phyloP scores from a whole-genome alignment of 2,113 vertebrate genomes.

The Nycticryphes semicollaris region DNA sequence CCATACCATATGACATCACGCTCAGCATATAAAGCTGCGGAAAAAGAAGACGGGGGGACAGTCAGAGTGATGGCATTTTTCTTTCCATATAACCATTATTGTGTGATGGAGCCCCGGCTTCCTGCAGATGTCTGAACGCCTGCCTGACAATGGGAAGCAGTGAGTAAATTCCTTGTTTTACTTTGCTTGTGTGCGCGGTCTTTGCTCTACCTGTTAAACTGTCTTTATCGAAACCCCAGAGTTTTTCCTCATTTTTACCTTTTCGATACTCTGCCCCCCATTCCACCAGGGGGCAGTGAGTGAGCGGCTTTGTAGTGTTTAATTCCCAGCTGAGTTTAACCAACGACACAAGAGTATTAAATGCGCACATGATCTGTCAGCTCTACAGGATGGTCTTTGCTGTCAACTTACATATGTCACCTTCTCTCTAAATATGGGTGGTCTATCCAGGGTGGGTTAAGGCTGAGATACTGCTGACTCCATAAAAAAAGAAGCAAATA shows the following conservation, averaged over 20 bases:
- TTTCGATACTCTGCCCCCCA: background rate
- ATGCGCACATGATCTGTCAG: accelerated
- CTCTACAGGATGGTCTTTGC: background rate
- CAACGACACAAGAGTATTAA: background rate
- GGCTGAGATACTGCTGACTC: background rate
- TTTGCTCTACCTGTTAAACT: background rate
- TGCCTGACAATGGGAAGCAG: background rate
- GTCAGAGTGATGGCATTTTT: background rate
- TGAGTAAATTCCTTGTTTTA: background rate
- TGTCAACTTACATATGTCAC: background rate
- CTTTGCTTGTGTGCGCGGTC: background rate
- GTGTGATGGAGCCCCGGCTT: background rate
- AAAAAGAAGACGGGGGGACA: background rate
- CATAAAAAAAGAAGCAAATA: background rate
- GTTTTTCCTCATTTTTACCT: background rate
- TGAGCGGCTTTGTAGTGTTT: background rate
- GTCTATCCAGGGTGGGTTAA: background rate
- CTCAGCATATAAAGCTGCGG: background rate
- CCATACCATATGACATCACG: background rate
- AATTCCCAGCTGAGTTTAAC: background rate
- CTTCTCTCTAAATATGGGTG: background rate
- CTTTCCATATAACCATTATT: background rate
- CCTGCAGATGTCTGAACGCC: background rate
- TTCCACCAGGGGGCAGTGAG: background rate
- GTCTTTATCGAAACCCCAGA: background rate